Percentiles rank a stretch among this genome's conserved stretches.
phyloP scores from a whole-genome alignment of 2,113 vertebrate genomes.

The Pedetes capensis region DNA sequence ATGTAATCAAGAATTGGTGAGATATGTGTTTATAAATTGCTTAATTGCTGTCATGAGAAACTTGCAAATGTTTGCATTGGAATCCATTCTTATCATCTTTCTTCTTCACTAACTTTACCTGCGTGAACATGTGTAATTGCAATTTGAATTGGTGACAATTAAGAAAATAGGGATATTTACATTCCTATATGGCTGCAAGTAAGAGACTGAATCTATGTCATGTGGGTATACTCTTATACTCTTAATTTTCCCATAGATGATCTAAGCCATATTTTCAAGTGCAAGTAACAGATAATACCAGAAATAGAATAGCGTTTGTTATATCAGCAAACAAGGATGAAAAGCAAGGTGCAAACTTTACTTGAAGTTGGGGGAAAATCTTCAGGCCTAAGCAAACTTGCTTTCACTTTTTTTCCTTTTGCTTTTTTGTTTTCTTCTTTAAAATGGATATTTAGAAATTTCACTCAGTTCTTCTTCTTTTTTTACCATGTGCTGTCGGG shows the following conservation, averaged over 20 bases:
- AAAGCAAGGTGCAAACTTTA: not conserved
- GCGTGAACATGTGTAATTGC: not conserved
- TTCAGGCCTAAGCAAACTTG: not conserved
- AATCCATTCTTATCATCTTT: not conserved
- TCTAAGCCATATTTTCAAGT: not conserved
- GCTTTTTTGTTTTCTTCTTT: not conserved
- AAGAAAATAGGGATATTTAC: not conserved
- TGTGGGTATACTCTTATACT: not conserved
- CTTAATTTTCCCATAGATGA: not conserved
- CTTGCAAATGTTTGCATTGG: not conserved
- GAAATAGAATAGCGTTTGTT: not conserved
- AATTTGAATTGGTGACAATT: not conserved
- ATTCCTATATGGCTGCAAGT: not conserved
- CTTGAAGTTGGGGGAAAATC: not conserved
- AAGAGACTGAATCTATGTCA: not conserved
- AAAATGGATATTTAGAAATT: not conserved
- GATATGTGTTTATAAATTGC: not conserved
- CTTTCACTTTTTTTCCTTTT: not conserved
- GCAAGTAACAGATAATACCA: not conserved
- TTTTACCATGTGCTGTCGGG: not conserved
- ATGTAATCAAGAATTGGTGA: not conserved
- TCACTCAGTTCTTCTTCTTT: not conserved
- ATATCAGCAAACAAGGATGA: not conserved
- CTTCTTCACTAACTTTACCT: not conserved
- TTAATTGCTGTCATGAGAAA: not conserved